A percentile compares a stretch with the other conserved stretches of the same genome.
phyloP scores from a whole-genome alignment of 2,888 invertebrate species.

The Noctua pronuba region DNA sequence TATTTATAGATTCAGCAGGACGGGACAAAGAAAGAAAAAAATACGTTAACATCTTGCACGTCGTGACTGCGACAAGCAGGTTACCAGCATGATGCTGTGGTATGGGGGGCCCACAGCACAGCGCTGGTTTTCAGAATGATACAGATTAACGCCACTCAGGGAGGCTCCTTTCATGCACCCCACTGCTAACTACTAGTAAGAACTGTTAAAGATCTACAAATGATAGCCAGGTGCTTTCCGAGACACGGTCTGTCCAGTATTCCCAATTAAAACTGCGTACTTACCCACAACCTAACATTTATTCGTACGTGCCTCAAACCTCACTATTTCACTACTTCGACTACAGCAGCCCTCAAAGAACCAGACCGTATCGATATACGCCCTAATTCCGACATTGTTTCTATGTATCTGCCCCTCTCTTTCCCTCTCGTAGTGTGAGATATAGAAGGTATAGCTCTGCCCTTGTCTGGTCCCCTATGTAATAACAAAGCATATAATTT shows the following conservation, averaged over 20 bases:
- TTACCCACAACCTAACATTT: neutral
- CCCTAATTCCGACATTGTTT: slow-evolving; percentile 37
- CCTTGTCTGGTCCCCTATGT: slow-evolving; percentile 59
- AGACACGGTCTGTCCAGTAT: neutral
- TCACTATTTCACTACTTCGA: neutral
- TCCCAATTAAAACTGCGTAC: neutral
- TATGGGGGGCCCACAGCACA: too few species aligned
- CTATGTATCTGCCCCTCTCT: slow-evolving; percentile 34
- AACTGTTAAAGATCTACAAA: too few species aligned
- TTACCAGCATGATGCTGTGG: too few species aligned
- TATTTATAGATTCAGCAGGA: too few species aligned
- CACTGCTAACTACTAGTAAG: too few species aligned
- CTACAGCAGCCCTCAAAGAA: slow-evolving; percentile 39
- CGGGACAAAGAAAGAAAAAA: too few species aligned
- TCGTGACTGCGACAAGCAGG: too few species aligned
- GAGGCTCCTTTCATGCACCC: too few species aligned
- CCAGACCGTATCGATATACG: slow-evolving; percentile 53
- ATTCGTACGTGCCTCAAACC: neutral
- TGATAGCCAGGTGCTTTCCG: neutral
- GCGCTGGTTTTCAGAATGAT: too few species aligned
- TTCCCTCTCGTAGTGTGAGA: slow-evolving; percentile 2
- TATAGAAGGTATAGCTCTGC: slow-evolving; percentile 9
- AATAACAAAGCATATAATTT: slow-evolving; percentile 68
- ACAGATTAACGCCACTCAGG: too few species aligned
- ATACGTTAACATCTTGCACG: too few species aligned